Percentiles rank a stretch among this genome's conserved stretches.
These are phyloP conservation scores for Peromyscus polionotus DNA, from an alignment of 2,113 vertebrate species.

Conservation along the genomic window DNA sequence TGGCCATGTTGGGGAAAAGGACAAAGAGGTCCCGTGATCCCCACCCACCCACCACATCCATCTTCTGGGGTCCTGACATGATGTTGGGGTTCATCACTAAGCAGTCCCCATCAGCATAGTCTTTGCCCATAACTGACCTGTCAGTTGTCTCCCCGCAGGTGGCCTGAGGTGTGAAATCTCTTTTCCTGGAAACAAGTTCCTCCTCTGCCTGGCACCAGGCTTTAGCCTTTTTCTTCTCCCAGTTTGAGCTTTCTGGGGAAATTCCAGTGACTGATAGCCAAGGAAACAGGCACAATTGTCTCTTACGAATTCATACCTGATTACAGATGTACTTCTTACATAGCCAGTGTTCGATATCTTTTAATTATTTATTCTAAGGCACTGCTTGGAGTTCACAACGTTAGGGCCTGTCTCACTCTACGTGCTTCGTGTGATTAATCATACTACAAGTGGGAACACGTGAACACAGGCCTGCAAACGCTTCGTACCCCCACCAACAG, in stretches of 20 bases:
- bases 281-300: background rate
- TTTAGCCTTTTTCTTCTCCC: background rate
- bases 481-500: no score
- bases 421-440: no score
- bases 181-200: background rate
- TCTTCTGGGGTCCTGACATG: background rate
- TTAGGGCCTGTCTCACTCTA: background rate
- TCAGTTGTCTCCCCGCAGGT: background rate
- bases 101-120: background rate
- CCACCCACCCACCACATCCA: no score
- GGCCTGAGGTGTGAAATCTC: background rate
- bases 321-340: background rate
- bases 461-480: background rate
- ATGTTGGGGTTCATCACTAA: background rate
- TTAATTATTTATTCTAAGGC: background rate
- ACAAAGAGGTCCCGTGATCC: background rate
- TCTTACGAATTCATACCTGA: background rate
- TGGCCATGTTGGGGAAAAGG: background rate
- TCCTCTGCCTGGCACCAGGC: background rate
- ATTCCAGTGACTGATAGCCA: background rate
- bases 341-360: background rate
- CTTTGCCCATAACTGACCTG: no score
- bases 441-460: background rate
- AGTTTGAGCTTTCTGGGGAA: background rate
- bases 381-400: background rate